Evolutionary conservation across 2,113 vertebrate species (phyloP).

Genomic region (Enhydra lutris): DNA sequence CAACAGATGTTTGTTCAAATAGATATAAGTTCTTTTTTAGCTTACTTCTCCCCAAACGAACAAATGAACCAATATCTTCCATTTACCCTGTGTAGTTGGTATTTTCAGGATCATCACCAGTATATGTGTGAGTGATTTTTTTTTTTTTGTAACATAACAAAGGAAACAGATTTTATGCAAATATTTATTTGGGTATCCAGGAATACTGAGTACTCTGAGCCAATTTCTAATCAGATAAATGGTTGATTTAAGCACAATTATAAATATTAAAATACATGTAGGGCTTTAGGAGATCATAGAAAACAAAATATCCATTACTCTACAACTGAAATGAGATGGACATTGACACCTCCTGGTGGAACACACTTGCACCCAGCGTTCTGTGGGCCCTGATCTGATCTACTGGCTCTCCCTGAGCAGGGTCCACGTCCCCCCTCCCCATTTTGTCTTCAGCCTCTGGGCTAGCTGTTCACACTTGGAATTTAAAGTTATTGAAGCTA

Average conservation of each 20-base stretch:
- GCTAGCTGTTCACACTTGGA: not conserved
- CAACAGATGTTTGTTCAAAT: not conserved
- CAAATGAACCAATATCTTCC: not conserved
- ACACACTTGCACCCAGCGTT: accelerated
- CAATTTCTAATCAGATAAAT: not conserved
- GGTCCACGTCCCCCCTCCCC: not conserved
- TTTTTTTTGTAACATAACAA: not conserved
- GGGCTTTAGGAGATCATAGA: not conserved
- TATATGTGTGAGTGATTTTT: not conserved
- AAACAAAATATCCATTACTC: not conserved
- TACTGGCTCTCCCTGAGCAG: not conserved
- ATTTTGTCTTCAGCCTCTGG: not conserved
- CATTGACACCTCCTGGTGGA: not conserved
- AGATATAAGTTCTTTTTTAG: not conserved
- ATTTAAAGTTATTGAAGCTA: not conserved
- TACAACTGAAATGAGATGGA: not conserved
- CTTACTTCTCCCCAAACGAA: not conserved
- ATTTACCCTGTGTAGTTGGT: not conserved
- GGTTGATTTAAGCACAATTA: not conserved
- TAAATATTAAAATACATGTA: not conserved
- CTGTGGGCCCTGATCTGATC: not conserved
- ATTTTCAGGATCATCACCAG: not conserved
- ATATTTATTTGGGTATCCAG: not conserved
- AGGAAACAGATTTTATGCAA: not conserved
- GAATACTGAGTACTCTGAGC: not conserved